Evolutionary conservation across 1,140 invertebrate genomes (phyloP).

Genomic region (Choristoneura fumiferana): DNA sequence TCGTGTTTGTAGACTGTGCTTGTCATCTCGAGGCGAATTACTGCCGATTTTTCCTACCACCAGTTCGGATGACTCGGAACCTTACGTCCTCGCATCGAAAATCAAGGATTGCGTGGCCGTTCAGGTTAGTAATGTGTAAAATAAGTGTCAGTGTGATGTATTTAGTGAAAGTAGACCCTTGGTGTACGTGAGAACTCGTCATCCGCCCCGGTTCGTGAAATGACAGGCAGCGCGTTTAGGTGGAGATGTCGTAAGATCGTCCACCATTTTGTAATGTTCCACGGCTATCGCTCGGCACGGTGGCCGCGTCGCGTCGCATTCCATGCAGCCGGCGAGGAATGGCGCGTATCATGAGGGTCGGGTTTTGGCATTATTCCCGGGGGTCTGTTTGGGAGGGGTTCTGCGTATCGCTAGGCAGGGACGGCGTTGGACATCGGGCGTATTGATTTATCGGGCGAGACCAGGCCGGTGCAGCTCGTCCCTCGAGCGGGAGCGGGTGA

Average conservation of each 20-base stretch:
- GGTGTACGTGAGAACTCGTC: constrained; percentile 74
- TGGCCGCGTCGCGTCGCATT: constrained; percentile 70
- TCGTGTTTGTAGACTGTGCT: constrained; percentile 82
- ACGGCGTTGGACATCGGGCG: constrained; percentile 61
- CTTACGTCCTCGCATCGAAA: constrained; percentile 77
- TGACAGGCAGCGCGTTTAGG: constrained; percentile 71
- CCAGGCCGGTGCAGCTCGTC: constrained; percentile 69
- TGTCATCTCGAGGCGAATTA: constrained; percentile 78
- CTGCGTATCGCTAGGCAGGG: constrained; percentile 54
- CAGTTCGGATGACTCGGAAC: constrained; percentile 78
- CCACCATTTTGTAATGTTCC: constrained; percentile 79
- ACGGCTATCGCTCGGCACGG: constrained; percentile 71
- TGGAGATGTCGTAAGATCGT: constrained; percentile 79
- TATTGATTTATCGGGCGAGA: constrained; percentile 77
- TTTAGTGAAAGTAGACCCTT: constrained; percentile 75
- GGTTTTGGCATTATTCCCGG: constrained; percentile 68
- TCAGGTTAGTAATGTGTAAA: constrained; percentile 76
- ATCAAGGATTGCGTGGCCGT: constrained; percentile 81
- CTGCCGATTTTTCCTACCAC: constrained; percentile 77
- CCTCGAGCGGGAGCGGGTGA: constrained; percentile 36
- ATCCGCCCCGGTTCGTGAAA: constrained; percentile 71
- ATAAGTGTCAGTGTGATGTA: constrained; percentile 52
- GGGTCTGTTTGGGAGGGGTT: constrained; percentile 62
- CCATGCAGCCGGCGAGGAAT: constrained; percentile 65
- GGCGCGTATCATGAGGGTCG: constrained; percentile 63